Evolutionary conservation across 2,888 invertebrate genomes (phyloP).

Genomic region (Sminthurides aquaticus): DNA sequence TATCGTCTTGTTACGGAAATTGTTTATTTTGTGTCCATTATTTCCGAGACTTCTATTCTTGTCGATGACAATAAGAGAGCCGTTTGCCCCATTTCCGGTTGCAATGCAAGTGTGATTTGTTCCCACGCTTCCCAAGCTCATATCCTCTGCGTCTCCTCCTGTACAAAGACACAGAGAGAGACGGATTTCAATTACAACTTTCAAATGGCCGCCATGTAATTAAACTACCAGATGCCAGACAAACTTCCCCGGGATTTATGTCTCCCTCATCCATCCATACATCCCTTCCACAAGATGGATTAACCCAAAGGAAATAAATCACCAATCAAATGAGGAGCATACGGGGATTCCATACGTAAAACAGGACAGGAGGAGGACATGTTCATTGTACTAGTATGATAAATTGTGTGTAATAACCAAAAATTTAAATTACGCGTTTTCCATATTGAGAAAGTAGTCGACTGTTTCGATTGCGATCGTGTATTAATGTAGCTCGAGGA

Average conservation of each 20-base stretch:
- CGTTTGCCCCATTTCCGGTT: constrained; percentile 7
- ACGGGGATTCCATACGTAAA: too few relatives aligned
- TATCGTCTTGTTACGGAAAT: constrained; percentile 2
- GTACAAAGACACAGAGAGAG: constrained; percentile 4
- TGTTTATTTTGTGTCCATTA: not conserved
- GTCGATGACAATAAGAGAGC: constrained; percentile 14
- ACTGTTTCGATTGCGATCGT: constrained; percentile 19
- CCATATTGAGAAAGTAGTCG: constrained; percentile 12
- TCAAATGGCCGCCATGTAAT: not conserved
- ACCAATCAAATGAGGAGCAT: too few relatives aligned
- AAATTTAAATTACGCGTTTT: constrained; percentile 18
- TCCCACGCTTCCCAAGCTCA: constrained; percentile 41
- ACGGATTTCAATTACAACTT: not conserved
- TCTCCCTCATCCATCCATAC: too few relatives aligned
- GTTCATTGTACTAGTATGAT: too few relatives aligned
- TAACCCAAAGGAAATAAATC: too few relatives aligned
- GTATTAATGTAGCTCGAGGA: constrained; percentile 5
- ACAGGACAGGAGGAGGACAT: too few relatives aligned
- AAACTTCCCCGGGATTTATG: constrained; percentile 2
- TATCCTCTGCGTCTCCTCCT: constrained; percentile 43
- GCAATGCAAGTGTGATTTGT: constrained; percentile 36
- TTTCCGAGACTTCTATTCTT: not conserved
- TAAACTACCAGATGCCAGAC: not conserved
- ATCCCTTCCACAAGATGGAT: too few relatives aligned
- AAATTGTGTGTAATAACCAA: constrained; percentile 2